A percentile compares a stretch with the other conserved stretches of the same genome.
Conservation (phyloP, 2,797 vertebrate genomes). For the Tarsius wallacei region DNA sequence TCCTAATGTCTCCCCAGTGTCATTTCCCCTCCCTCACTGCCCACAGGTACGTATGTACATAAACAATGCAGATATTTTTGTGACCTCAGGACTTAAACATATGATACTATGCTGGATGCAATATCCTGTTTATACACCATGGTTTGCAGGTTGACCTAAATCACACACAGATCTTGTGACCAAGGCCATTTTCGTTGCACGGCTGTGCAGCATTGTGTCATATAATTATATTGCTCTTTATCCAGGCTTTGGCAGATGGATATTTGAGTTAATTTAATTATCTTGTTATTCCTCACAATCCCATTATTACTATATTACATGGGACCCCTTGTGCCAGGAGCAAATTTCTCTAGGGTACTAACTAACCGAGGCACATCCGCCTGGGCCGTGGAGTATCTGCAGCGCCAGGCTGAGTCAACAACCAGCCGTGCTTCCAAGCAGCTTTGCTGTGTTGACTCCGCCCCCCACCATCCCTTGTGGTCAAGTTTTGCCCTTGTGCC, state of each 20-base stretch:
- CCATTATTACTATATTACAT: background rate
- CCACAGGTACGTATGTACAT: fast-evolving
- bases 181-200: background rate
- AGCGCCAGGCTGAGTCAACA: background rate
- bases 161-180: background rate
- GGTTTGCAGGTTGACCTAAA: conserved; percentile 31
- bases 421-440: background rate
- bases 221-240: background rate
- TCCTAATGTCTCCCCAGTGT: background rate
- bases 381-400: background rate
- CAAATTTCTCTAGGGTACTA: background rate
- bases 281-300: background rate
- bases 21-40: background rate
- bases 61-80: background rate
- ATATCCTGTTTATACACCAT: background rate
- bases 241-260: background rate
- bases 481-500: background rate
- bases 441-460: background rate
- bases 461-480: background rate
- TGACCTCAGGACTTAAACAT: background rate
- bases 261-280: background rate
- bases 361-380: background rate
- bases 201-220: background rate
- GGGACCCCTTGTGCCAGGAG: background rate
- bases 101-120: background rate